Evolutionary conservation across 2,797 vertebrate species (phyloP).

Genomic region (Enteromius anoplus): DNA sequence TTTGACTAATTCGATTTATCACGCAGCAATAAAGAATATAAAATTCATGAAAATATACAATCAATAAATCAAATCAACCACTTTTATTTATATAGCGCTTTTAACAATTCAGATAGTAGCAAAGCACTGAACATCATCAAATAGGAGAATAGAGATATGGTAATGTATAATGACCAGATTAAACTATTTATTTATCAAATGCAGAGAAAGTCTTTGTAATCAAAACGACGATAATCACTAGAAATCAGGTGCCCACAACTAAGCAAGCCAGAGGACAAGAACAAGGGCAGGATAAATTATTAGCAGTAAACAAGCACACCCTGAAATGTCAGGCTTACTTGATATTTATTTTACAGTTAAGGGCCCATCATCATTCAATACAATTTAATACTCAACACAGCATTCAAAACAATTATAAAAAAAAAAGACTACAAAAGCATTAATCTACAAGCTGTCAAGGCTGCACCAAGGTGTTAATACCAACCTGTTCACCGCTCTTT

Average conservation of each 20-base stretch:
- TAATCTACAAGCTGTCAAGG: background rate
- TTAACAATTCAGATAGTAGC: too few species aligned
- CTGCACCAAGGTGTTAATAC: background rate
- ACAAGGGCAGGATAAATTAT: background rate
- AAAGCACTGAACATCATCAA: too few species aligned
- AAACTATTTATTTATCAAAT: too few species aligned
- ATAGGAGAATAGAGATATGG: too few species aligned
- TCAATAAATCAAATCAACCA: too few species aligned
- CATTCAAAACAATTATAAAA: background rate
- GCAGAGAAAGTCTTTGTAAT: too few species aligned
- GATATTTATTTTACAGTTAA: background rate
- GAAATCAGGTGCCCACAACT: too few species aligned
- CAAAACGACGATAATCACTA: too few species aligned
- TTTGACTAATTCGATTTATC: background rate
- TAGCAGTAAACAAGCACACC: background rate
- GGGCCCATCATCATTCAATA: background rate
- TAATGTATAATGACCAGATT: too few species aligned
- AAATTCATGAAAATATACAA: background rate
- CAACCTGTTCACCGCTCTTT: conserved; percentile 10
- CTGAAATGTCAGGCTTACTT: background rate
- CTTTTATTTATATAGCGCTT: too few species aligned
- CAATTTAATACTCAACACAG: background rate
- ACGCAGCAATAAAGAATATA: background rate
- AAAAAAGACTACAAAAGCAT: background rate
- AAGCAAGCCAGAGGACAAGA: background rate